Percentiles rank a stretch among this genome's conserved stretches.
phyloP scores from a whole-genome alignment of 35 echinoderm and acorn worm species.

The Amphiura filiformis region DNA sequence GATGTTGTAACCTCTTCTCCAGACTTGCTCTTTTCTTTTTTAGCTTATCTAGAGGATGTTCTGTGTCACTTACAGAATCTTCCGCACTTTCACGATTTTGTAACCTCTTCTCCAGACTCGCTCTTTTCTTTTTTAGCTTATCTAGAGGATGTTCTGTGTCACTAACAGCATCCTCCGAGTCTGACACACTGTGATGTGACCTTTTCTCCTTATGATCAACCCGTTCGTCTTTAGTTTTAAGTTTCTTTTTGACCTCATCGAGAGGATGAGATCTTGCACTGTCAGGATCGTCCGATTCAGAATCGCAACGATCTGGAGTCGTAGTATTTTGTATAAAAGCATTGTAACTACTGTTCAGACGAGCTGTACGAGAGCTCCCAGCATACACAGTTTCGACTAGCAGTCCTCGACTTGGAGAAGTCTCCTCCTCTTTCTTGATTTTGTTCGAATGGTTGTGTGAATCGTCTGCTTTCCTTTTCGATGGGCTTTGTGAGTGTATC shows the following conservation, averaged over 20 bases:
- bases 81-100: no score
- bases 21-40: background rate
- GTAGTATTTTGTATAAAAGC: background rate
- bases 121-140: background rate
- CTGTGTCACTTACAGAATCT: no score
- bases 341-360: background rate
- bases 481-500: background rate
- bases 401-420: background rate
- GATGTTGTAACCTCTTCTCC: background rate
- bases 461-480: background rate
- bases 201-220: no score
- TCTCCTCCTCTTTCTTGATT: background rate
- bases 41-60: background rate
- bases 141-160: background rate
- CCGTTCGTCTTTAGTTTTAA: no score
- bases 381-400: background rate
- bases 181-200: background rate
- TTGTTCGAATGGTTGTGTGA: background rate
- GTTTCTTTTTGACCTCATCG: no score
- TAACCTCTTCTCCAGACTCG: background rate
- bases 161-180: background rate
- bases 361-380: background rate
- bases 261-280: no score
- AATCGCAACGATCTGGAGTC: background rate
- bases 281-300: background rate